Evolutionary conservation across 2,113 vertebrate species (phyloP).

Genomic region (Orcinus orca): DNA sequence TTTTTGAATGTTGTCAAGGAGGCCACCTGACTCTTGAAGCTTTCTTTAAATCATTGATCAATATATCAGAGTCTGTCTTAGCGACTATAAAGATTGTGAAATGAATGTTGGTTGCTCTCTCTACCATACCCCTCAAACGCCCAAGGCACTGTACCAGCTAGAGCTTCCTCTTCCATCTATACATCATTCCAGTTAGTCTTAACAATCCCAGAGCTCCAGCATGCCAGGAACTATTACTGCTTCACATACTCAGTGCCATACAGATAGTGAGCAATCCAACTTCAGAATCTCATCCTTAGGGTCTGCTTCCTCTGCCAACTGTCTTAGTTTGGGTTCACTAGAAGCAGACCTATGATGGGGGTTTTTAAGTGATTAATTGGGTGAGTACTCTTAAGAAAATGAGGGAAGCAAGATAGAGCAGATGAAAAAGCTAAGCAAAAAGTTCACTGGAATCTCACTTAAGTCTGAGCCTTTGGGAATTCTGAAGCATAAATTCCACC

Average conservation of each 20-base stretch:
- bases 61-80: neutral
- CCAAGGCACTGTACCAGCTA: neutral
- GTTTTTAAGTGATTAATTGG: neutral
- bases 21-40: neutral
- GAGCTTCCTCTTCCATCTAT: neutral
- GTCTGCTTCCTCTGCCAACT: neutral
- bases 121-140: neutral
- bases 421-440: neutral
- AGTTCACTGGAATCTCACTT: neutral
- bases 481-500: neutral
- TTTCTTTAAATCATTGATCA: neutral
- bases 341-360: neutral
- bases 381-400: neutral
- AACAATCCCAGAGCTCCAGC: neutral
- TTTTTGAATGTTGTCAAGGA: neutral
- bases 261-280: neutral
- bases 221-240: neutral
- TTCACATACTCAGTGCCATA: neutral
- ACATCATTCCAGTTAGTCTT: neutral
- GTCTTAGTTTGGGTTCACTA: neutral
- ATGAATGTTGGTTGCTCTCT: neutral
- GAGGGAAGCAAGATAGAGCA: neutral
- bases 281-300: neutral
- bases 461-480: neutral
- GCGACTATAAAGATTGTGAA: neutral